A percentile compares a stretch with the other conserved stretches of the same genome.
These are phyloP conservation scores for Nomada fabriciana DNA, from an alignment of 2,888 invertebrate genomes.

Conservation along the genomic window DNA sequence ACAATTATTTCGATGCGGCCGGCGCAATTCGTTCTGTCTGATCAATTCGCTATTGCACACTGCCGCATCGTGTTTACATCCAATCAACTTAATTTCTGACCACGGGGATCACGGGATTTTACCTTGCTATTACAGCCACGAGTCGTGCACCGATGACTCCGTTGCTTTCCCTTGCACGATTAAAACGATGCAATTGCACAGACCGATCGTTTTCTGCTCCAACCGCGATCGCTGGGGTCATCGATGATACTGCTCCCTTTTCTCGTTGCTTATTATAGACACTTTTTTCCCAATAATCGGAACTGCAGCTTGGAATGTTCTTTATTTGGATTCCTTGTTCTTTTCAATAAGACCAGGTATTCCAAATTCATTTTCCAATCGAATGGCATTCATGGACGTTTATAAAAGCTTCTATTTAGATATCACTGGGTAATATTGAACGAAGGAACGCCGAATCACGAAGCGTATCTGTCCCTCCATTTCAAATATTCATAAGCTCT, in stretches of 20 bases:
- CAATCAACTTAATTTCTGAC: constrained; percentile 42
- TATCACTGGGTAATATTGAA: too few species aligned
- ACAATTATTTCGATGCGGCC: not conserved
- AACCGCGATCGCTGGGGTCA: not conserved
- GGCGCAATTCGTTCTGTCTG: not conserved
- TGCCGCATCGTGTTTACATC: constrained; percentile 30
- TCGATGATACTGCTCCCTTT: not conserved
- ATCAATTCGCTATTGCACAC: not conserved
- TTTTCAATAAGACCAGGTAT: too few species aligned
- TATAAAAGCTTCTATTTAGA: too few species aligned
- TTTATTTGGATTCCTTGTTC: too few species aligned
- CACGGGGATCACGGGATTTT: constrained; percentile 22
- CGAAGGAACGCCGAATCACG: too few species aligned
- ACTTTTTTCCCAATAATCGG: too few species aligned
- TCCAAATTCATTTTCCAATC: too few species aligned
- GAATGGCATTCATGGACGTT: too few species aligned
- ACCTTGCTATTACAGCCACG: constrained; percentile 25
- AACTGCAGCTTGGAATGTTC: too few species aligned
- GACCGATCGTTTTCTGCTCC: constrained; percentile 10
- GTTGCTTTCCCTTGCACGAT: constrained; percentile 15
- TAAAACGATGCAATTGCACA: not conserved
- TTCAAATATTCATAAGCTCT: too few species aligned
- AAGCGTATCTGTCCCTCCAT: too few species aligned
- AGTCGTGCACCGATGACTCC: constrained; percentile 34
- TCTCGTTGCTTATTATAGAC: not conserved